phyloP scores from a whole-genome alignment of 2,113 vertebrate species.

The Sminthopsis crassicaudata region DNA sequence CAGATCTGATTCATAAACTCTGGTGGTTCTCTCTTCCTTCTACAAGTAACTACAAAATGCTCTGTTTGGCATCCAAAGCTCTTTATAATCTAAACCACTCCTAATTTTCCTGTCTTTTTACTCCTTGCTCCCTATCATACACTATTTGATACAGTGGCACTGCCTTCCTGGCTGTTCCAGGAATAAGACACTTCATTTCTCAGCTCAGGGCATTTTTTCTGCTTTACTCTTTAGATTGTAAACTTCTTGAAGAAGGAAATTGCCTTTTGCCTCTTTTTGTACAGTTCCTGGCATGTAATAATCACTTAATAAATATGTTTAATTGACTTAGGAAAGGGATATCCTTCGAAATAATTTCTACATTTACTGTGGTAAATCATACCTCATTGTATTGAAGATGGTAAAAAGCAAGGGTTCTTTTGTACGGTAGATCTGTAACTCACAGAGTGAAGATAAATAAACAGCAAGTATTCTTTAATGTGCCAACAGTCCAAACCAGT shows the following conservation, averaged over 20 bases:
- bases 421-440: conserved; percentile 37
- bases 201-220: neutral
- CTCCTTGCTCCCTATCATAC: too few species aligned
- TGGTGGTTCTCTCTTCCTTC: too few species aligned
- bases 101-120: too few species aligned
- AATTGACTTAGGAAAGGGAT: conserved; percentile 3
- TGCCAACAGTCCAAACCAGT: neutral
- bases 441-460: conserved; percentile 44
- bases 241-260: neutral
- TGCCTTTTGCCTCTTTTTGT: neutral
- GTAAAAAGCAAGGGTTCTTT: neutral
- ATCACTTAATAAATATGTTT: neutral
- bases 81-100: too few species aligned
- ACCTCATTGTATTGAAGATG: neutral
- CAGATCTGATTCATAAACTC: too few species aligned
- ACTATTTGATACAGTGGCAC: too few species aligned
- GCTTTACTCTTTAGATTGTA: neutral
- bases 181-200: too few species aligned
- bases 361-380: neutral
- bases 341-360: neutral
- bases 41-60: too few species aligned
- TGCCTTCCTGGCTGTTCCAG: too few species aligned
- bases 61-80: too few species aligned
- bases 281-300: neutral
- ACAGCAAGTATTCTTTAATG: conserved; percentile 37